Evolutionary conservation across 2,113 vertebrate genomes (phyloP).

Genomic region (Thomomys bottae): DNA sequence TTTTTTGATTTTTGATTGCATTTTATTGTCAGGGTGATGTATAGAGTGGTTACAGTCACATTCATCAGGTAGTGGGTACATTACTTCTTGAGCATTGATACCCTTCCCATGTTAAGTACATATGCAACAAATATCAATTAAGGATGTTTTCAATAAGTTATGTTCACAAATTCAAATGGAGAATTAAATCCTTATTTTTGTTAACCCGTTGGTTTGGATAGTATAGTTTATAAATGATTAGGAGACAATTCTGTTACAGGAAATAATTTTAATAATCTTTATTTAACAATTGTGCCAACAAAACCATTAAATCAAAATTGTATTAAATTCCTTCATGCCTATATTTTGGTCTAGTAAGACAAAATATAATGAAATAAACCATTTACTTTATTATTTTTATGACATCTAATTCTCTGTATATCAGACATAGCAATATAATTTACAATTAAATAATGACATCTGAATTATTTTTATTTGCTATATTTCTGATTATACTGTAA

Average conservation of each 20-base stretch:
- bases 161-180: background rate
- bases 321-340: background rate
- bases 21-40: too few relatives aligned
- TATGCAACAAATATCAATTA: background rate
- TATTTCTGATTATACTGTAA: background rate
- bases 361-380: background rate
- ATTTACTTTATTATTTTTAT: background rate
- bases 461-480: background rate
- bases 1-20: too few relatives aligned
- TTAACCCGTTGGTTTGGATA: too few relatives aligned
- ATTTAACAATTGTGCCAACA: background rate
- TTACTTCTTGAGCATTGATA: too few relatives aligned
- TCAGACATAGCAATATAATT: background rate
- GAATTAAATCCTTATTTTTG: too few relatives aligned
- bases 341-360: background rate
- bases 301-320: background rate
- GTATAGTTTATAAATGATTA: background rate
- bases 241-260: background rate
- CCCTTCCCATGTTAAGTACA: too few relatives aligned
- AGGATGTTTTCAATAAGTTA: background rate
- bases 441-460: constrained; percentile 6
- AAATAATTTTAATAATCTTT: background rate
- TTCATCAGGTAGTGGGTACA: too few relatives aligned
- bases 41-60: too few relatives aligned
- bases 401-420: too few relatives aligned